Evolutionary conservation across 2,888 invertebrate species (phyloP).

Genomic region (Theristus sp.): DNA sequence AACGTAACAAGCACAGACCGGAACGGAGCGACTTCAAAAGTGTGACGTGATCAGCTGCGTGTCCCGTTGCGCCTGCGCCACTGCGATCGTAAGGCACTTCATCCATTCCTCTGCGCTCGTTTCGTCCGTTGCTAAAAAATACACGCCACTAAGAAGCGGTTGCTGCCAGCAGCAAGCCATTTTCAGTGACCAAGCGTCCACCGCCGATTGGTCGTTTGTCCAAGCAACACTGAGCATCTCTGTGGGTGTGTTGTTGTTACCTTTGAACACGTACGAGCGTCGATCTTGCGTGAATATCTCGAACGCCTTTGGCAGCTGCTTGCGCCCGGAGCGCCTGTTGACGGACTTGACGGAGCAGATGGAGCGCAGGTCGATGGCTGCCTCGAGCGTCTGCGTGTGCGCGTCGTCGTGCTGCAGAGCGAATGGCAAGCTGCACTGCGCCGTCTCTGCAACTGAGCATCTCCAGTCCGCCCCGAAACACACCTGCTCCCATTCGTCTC

Average conservation of each 20-base stretch:
- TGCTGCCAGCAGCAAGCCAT: no score
- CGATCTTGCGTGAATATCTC: conserved; percentile 73
- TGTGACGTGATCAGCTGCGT: neutral
- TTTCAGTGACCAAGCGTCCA: no score
- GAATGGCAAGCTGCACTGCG: no score
- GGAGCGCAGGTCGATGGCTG: conserved; percentile 53
- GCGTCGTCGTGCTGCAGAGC: no score
- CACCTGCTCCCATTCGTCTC: conserved; percentile 29
- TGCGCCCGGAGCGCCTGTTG: conserved; percentile 49
- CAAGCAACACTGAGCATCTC: no score
- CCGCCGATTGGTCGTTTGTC: no score
- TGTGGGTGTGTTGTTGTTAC: no score
- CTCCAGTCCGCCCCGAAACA: neutral
- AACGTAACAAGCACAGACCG: no score
- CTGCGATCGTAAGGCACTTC: conserved; percentile 75
- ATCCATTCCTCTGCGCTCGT: conserved; percentile 91
- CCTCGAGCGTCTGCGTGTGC: no score
- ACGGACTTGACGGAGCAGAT: conserved; percentile 73
- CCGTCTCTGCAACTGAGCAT: no score
- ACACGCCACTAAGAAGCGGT: no score
- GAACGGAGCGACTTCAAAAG: neutral
- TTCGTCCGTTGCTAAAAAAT: conserved; percentile 55
- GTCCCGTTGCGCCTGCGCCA: conserved; percentile 54
- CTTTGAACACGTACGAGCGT: conserved; percentile 68
- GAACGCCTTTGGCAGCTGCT: conserved; percentile 78